Conservation (phyloP, 2,888 invertebrate genomes). For the Agrochola lychnidis region DNA sequence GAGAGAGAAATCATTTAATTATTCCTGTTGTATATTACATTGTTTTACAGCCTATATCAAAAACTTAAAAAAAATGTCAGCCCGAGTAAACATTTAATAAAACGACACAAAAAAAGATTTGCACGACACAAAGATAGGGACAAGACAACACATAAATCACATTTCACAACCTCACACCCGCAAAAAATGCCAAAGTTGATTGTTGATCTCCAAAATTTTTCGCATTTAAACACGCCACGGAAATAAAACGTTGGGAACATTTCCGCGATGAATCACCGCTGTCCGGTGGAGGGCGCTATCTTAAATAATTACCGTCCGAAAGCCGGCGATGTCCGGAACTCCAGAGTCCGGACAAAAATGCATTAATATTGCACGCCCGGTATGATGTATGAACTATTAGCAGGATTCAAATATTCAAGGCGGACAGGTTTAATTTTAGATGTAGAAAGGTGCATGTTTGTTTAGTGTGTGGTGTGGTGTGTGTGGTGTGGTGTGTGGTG, state of each 20-base stretch:
- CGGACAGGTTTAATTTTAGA: conserved; percentile 21
- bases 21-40: neutral
- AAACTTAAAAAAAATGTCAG: neutral
- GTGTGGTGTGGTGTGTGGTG: neutral
- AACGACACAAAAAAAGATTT: neutral
- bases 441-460: conserved; percentile 11
- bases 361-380: conserved; percentile 64
- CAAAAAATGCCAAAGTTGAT: conserved; percentile 23
- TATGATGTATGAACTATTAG: conserved; percentile 55
- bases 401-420: conserved; percentile 45
- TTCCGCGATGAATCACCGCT: conserved; percentile 63
- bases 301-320: conserved; percentile 65
- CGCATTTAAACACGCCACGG: conserved; percentile 32
- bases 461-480: neutral
- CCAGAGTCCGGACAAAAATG: conserved; percentile 59
- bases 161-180: conserved; percentile 14
- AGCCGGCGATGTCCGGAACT: conserved; percentile 30
- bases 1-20: too few species aligned
- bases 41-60: neutral
- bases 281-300: conserved; percentile 62
- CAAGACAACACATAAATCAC: conserved; percentile 15
- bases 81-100: neutral
- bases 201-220: conserved; percentile 29
- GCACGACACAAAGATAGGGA: neutral
- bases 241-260: conserved; percentile 40